A percentile compares a stretch with the other conserved stretches of the same genome.
Conservation (phyloP, 2,797 vertebrate species). For the Manis crassicaudata region DNA sequence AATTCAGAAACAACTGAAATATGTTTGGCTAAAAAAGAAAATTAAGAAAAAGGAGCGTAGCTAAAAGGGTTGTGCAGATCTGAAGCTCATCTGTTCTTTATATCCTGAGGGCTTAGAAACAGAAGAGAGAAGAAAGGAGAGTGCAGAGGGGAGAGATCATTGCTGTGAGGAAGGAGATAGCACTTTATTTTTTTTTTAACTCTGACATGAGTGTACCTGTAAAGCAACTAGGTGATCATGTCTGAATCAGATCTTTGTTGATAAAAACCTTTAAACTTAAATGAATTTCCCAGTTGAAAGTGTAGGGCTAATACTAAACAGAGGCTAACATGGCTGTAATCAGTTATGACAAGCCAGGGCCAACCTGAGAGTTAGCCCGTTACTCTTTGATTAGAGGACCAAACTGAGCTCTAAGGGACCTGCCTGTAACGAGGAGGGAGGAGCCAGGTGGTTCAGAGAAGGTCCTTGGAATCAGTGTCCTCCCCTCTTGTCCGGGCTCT, state of each 20-base stretch:
- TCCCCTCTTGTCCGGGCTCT: background rate
- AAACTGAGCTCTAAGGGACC: background rate
- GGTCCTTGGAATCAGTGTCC: background rate
- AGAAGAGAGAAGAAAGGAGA: background rate
- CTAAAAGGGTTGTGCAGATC: background rate
- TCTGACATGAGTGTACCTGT: background rate
- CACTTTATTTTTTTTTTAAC: background rate
- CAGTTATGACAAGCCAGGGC: background rate
- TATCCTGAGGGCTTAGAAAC: background rate
- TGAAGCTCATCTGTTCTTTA: background rate
- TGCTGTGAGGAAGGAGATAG: background rate
- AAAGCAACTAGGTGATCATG: background rate
- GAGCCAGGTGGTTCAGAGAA: background rate
- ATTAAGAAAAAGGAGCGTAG: background rate
- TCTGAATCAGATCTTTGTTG: background rate
- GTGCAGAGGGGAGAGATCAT: background rate
- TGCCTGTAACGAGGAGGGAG: background rate
- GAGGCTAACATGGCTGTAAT: background rate
- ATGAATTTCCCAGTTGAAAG: background rate
- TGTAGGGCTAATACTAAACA: background rate
- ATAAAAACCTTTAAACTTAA: background rate
- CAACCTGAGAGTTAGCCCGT: background rate
- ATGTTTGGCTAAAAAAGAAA: background rate
- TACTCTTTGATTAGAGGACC: background rate
- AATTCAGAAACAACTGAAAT: background rate